Evolutionary conservation across 1,140 invertebrate species (phyloP).

Genomic region (Hyles euphorbiae): DNA sequence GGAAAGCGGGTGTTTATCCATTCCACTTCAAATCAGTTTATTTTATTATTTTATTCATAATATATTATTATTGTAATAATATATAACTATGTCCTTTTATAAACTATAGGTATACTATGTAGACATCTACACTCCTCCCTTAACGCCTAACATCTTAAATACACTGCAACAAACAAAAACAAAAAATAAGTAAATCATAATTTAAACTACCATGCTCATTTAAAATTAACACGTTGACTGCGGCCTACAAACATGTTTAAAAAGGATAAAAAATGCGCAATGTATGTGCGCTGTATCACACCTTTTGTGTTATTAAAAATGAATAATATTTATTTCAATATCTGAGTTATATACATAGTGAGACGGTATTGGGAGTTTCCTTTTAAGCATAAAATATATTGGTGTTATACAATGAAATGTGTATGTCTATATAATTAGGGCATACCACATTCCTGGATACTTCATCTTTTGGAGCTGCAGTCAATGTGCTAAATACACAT

Average conservation of each 20-base stretch:
- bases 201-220: conserved; percentile 9
- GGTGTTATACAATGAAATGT: too few species aligned
- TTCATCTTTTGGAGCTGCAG: too few species aligned
- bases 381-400: too few species aligned
- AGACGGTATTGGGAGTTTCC: too few species aligned
- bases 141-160: conserved; percentile 72
- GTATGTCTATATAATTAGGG: too few species aligned
- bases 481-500: too few species aligned
- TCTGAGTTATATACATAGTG: neutral
- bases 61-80: conserved; percentile 76
- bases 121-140: conserved; percentile 69
- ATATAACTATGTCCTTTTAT: conserved; percentile 73
- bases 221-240: too few species aligned
- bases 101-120: conserved; percentile 72
- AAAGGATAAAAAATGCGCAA: too few species aligned
- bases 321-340: neutral
- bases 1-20: conserved; percentile 59
- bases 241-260: too few species aligned
- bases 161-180: conserved; percentile 70
- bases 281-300: too few species aligned
- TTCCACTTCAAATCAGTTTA: conserved; percentile 60
- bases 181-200: conserved; percentile 33
- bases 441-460: too few species aligned
- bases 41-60: conserved; percentile 56
- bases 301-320: too few species aligned